Evolutionary conservation across 2,888 invertebrate genomes (phyloP), one percentile per base, ranked within the genome.

Genomic region (Mesorhabditis belari): DNA sequence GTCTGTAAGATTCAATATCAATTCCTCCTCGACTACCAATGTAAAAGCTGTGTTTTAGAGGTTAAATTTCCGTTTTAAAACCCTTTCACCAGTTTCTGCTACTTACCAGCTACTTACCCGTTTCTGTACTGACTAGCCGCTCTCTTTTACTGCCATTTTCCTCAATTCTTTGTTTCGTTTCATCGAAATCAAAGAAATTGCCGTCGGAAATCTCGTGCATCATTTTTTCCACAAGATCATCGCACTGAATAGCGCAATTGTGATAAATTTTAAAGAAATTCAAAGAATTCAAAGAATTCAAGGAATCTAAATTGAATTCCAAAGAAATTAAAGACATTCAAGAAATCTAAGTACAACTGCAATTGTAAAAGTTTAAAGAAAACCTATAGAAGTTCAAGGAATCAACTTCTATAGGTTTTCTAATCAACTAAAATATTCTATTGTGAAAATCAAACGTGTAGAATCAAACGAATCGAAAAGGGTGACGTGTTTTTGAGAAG

Each of bases 1-100:
- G 28, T 70, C 66, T 35, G 44, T 17, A 35, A 35, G 44, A n/a
- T 17, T n/a, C n/a, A n/a, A 35, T 17, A 35, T 35, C n/a, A 35
- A 35, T 17, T n/a, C n/a, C n/a, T n/a, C n/a, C n/a, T n/a, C n/a
- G n/a, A n/a, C n/a, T n/a, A n/a, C n/a, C n/a, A n/a, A n/a, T n/a
- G n/a, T n/a, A n/a, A n/a, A n/a, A n/a, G n/a, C n/a, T n/a, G n/a
- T n/a, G n/a, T n/a, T n/a, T n/a, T n/a, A n/a, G n/a, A n/a, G n/a
- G n/a, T n/a, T n/a, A n/a, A n/a, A n/a, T n/a, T n/a, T n/a, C n/a
- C n/a, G n/a, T n/a, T n/a, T n/a, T n/a, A n/a, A n/a, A n/a, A n/a
- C n/a, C n/a, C n/a, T 35, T 35, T 35, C 44, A 35, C 12, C 44
- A 35, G n/a, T 35, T 35, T 35, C 44, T 35, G n/a, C 44, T n/a